These are phyloP conservation scores for Lepus europaeus DNA, from an alignment of 2,113 vertebrate genomes.

Conservation along the genomic window DNA sequence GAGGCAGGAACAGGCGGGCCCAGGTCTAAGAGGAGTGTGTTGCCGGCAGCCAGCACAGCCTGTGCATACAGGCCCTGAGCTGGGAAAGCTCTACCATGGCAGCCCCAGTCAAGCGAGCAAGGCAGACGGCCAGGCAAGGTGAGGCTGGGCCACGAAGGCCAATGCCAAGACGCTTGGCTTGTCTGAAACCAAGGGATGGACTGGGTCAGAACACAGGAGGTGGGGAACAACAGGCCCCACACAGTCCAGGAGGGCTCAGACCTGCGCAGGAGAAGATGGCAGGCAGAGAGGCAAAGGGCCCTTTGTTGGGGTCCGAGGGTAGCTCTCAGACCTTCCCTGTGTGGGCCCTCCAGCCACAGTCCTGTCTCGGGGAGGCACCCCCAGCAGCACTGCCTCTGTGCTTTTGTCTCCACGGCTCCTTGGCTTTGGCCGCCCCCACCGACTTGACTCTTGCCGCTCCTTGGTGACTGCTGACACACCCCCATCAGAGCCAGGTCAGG, in stretches of 20 bases:
- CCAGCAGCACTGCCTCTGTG: no score
- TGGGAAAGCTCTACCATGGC: background rate
- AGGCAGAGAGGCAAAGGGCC: background rate
- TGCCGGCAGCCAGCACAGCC: background rate
- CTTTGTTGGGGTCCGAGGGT: no score
- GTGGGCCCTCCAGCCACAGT: no score
- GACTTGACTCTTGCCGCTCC: no score
- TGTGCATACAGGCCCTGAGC: background rate
- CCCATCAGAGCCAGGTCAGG: no score
- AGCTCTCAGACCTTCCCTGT: no score
- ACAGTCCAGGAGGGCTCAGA: background rate
- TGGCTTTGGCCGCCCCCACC: no score
- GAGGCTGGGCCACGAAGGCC: background rate
- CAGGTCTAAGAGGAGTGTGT: background rate
- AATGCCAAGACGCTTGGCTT: background rate
- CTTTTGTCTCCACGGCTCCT: no score
- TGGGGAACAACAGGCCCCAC: rapidly evolving
- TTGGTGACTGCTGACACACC: no score
- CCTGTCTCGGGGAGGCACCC: no score
- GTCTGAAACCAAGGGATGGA: background rate
- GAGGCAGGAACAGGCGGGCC: background rate
- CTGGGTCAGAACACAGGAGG: background rate
- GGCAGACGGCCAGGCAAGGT: no score
- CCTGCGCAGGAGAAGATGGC: no score
- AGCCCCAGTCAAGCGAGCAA: background rate